Conservation (phyloP, 1,140 invertebrate species). For the Apis cerana region DNA sequence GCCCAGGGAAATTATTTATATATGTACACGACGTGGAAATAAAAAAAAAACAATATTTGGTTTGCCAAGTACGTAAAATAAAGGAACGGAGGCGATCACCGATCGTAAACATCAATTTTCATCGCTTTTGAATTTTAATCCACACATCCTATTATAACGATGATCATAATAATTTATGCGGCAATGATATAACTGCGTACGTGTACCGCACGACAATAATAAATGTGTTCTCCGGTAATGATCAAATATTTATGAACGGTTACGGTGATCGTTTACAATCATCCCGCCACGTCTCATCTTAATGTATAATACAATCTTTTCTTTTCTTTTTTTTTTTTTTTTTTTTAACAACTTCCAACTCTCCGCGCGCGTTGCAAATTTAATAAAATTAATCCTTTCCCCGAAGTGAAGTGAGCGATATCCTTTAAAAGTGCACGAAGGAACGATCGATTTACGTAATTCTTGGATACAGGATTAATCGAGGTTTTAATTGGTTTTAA, state of each 20-base stretch:
- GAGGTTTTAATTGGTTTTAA: constrained; percentile 37
- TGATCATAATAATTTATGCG: constrained; percentile 6
- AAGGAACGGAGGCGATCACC: background rate
- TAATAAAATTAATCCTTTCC: constrained; percentile 34
- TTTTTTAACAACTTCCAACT: no score
- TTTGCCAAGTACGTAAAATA: background rate
- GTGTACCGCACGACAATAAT: background rate
- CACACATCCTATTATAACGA: background rate
- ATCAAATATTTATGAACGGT: constrained; percentile 28
- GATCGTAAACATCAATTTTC: constrained; percentile 1
- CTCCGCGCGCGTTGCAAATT: background rate
- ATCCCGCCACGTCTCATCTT: background rate
- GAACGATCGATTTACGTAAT: constrained; percentile 32
- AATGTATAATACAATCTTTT: background rate
- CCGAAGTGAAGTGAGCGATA: background rate
- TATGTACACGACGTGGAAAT: no score
- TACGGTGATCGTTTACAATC: background rate
- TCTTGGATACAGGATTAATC: constrained; percentile 5
- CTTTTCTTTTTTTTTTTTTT: no score
- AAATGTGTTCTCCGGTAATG: constrained; percentile 12
- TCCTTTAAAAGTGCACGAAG: background rate
- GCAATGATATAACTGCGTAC: background rate
- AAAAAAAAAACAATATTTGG: background rate
- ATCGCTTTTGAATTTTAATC: background rate
- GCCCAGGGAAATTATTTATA: no score